Conservation (phyloP, 2,797 vertebrate genomes). For the Natrix natrix region DNA sequence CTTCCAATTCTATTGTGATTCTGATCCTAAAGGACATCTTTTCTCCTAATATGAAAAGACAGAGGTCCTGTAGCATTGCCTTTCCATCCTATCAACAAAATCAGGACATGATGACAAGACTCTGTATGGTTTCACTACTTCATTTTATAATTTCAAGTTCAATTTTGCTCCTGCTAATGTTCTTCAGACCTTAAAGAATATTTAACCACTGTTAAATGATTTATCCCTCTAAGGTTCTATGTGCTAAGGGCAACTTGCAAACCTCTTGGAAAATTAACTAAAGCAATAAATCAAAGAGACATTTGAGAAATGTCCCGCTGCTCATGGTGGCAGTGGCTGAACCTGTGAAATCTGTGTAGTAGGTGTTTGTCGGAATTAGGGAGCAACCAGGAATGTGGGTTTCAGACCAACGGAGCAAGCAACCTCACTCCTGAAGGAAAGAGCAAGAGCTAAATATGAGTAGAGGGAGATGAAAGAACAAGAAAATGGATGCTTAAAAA, state of each 20-base stretch:
- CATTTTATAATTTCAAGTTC: slow-evolving; percentile 36
- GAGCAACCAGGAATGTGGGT: slow-evolving; percentile 1
- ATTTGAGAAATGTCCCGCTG: slow-evolving; percentile 65
- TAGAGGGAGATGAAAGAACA: background rate
- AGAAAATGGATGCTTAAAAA: background rate
- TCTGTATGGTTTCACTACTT: background rate
- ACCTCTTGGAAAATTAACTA: slow-evolving; percentile 73
- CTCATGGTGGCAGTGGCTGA: background rate
- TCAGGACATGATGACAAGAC: fast-evolving
- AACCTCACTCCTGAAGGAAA: background rate
- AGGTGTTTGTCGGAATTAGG: slow-evolving; percentile 35
- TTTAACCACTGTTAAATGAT: slow-evolving; percentile 76
- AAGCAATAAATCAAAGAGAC: slow-evolving; percentile 77
- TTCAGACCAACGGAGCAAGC: background rate
- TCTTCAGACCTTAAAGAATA: slow-evolving; percentile 67
- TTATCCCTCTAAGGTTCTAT: slow-evolving; percentile 66
- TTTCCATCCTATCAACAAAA: background rate
- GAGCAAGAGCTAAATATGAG: background rate
- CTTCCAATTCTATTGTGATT: background rate
- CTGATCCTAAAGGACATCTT: background rate
- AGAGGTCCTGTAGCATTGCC: background rate
- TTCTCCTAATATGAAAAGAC: background rate
- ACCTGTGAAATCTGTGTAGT: slow-evolving; percentile 47
- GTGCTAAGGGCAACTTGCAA: slow-evolving; percentile 62
- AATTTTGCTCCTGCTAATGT: slow-evolving; percentile 36